phyloP scores from a whole-genome alignment of 2,888 invertebrate species.

The Prosapia bicincta region DNA sequence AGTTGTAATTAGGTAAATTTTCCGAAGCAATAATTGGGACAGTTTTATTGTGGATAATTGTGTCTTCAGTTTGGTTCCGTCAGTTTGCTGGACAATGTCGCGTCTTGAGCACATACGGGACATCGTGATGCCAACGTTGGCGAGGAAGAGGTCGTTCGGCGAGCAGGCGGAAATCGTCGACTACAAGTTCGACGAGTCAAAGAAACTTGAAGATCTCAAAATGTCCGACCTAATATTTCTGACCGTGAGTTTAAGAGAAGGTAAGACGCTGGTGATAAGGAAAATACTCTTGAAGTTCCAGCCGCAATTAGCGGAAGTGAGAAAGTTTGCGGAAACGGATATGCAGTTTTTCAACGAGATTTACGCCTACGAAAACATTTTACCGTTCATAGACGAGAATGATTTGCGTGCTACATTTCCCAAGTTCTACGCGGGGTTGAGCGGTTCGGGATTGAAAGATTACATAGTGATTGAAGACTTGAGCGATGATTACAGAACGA shows the following conservation, averaged over 20 bases:
- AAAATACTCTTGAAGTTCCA: neutral
- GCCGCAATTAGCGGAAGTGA: neutral
- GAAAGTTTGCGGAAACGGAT: neutral
- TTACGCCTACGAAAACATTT: neutral
- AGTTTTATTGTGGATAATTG: too few species aligned
- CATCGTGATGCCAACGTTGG: neutral
- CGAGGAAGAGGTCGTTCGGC: neutral
- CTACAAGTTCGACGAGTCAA: neutral
- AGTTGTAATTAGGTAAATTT: too few species aligned
- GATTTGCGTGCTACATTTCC: neutral
- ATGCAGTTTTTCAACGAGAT: neutral
- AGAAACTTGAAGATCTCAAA: neutral
- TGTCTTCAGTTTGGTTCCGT: too few species aligned
- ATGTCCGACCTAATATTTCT: neutral
- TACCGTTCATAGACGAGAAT: neutral
- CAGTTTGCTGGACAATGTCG: neutral
- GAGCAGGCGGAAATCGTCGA: neutral
- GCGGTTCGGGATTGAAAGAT: slow-evolving; percentile 37
- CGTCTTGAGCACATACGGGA: neutral
- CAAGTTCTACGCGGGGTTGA: slow-evolving; percentile 29
- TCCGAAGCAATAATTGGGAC: too few species aligned
- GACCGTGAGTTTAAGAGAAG: neutral
- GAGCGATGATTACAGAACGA: neutral
- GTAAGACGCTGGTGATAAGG: neutral
- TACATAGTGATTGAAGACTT: neutral